Conservation (phyloP, 2,888 invertebrate genomes). For the Hemithea aestivaria region DNA sequence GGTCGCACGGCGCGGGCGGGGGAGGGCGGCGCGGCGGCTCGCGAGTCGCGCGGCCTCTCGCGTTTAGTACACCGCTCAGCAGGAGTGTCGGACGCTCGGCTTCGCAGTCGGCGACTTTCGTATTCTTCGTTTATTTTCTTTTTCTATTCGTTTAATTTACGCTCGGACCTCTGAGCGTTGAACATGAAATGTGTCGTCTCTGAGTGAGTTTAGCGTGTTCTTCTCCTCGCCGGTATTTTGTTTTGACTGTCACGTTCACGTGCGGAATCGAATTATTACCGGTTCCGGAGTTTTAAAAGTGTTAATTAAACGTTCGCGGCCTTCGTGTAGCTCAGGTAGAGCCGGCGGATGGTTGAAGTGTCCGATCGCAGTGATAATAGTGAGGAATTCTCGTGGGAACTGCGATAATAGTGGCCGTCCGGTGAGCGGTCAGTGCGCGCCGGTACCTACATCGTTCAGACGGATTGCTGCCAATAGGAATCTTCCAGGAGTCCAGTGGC, state of each 20-base stretch:
- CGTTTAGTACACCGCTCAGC: slow-evolving; percentile 78
- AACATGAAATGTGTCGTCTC: slow-evolving; percentile 56
- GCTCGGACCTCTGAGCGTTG: slow-evolving; percentile 54
- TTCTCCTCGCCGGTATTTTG: slow-evolving; percentile 53
- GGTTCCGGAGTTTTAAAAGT: slow-evolving; percentile 75
- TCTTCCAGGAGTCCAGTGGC: slow-evolving; percentile 52
- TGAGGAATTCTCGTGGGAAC: slow-evolving; percentile 51
- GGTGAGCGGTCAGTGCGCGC: slow-evolving; percentile 32
- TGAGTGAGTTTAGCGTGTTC: slow-evolving; percentile 55
- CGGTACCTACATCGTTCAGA: slow-evolving; percentile 42
- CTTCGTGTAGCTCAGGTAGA: slow-evolving; percentile 69
- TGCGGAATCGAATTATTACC: slow-evolving; percentile 70
- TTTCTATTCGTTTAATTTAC: slow-evolving; percentile 77
- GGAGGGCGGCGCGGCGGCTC: slow-evolving; percentile 46
- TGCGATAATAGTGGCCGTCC: slow-evolving; percentile 40
- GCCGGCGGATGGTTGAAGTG: slow-evolving; percentile 61
- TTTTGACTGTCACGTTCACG: slow-evolving; percentile 76
- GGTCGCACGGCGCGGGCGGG: slow-evolving; percentile 61
- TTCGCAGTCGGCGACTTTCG: slow-evolving; percentile 72
- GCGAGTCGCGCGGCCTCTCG: slow-evolving; percentile 68
- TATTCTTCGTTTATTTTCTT: slow-evolving; percentile 79
- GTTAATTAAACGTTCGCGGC: slow-evolving; percentile 69
- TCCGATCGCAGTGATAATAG: slow-evolving; percentile 44
- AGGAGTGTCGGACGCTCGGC: slow-evolving; percentile 77
- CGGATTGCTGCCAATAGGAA: slow-evolving; percentile 55